These are phyloP conservation scores for Numenius phaeopus DNA, from an alignment of 2,797 vertebrate genomes.

Conservation along the genomic window DNA sequence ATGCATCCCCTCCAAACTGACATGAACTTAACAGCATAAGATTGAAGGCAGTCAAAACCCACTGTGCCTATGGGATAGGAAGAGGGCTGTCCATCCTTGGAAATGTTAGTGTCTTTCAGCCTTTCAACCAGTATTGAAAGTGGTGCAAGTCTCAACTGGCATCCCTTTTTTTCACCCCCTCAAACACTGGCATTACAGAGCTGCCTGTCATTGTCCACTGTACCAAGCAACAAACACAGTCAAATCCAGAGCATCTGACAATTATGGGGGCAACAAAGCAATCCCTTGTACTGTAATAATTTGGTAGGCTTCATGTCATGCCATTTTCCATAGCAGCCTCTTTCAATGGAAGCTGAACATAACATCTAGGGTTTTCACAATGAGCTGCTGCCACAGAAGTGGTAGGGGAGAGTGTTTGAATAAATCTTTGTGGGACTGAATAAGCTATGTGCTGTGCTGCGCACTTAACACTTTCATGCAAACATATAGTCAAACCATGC, in stretches of 20 bases:
- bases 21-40: neutral
- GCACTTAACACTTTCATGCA: neutral
- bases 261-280: neutral
- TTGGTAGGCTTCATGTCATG: neutral
- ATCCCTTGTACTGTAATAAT: neutral
- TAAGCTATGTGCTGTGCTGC: neutral
- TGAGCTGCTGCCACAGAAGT: neutral
- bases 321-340: neutral
- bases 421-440: neutral
- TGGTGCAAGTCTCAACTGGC: neutral
- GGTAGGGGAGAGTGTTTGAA: neutral
- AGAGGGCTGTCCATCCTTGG: neutral
- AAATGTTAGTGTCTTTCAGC: neutral
- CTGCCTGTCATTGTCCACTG: neutral
- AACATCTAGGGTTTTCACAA: neutral
- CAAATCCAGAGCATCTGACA: neutral
- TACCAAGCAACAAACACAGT: neutral
- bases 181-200: neutral
- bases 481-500: neutral
- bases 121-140: neutral
- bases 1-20: neutral
- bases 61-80: neutral
- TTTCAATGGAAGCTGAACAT: neutral
- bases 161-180: accelerated
- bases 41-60: neutral